Evolutionary conservation across 2,797 vertebrate species (phyloP).

Genomic region (Poeciliopsis presidionis): DNA sequence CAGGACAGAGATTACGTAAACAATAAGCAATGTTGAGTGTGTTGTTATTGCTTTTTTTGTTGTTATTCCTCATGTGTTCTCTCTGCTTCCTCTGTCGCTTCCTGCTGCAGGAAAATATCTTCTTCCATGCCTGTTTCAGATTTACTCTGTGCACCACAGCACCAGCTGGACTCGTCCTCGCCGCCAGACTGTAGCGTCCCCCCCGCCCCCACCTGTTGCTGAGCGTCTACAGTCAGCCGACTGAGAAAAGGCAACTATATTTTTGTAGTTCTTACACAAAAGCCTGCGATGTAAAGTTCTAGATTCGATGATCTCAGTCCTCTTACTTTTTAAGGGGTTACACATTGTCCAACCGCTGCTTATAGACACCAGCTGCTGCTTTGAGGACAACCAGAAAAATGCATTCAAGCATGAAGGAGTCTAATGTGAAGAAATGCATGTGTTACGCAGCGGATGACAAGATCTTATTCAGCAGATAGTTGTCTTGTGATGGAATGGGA

Average conservation of each 20-base stretch:
- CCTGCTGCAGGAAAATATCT: neutral
- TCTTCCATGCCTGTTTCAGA: neutral
- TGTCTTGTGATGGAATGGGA: neutral
- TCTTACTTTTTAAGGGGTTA: neutral
- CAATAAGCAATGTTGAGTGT: neutral
- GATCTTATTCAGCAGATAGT: neutral
- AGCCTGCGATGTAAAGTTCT: neutral
- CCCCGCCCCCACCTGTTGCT: neutral
- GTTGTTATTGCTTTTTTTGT: neutral
- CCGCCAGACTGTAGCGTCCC: neutral
- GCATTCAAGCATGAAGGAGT: conserved; percentile 26
- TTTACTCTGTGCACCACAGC: neutral
- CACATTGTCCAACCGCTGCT: conserved; percentile 24
- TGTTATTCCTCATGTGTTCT: neutral
- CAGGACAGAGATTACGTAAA: neutral
- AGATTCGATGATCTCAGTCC: conserved; percentile 8
- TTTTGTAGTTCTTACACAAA: neutral
- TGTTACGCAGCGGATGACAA: neutral
- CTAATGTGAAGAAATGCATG: conserved; percentile 1
- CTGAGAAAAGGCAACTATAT: neutral
- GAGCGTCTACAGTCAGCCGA: neutral
- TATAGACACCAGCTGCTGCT: conserved; percentile 36
- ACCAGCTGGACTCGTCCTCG: neutral
- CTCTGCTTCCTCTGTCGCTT: neutral
- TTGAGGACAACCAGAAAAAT: conserved; percentile 27